These are phyloP conservation scores for Agelas oroides DNA, from an alignment of 37 sponge, comb jelly and placozoan genomes.

Conservation along the genomic window DNA sequence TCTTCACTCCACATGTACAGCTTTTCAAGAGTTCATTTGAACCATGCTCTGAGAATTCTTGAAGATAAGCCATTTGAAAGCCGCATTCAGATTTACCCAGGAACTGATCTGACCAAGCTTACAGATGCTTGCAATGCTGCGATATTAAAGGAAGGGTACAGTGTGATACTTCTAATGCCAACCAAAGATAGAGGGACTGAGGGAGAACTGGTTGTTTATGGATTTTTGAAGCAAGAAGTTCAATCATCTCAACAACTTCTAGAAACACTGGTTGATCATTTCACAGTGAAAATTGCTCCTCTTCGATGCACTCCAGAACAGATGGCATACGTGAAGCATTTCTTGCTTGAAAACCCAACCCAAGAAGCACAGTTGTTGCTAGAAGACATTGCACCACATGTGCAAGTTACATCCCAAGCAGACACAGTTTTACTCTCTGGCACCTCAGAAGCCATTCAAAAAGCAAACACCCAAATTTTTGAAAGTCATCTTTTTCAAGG, in stretches of 20 bases:
- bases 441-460: slow-evolving; percentile 8
- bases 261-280: background rate
- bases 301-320: background rate
- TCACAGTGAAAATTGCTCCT: background rate
- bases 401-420: background rate
- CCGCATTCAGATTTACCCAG: no score
- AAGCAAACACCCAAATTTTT: background rate
- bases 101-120: no score
- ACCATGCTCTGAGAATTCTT: slow-evolving; percentile 5
- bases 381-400: background rate
- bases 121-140: no score
- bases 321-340: background rate
- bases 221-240: background rate
- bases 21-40: background rate
- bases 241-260: background rate
- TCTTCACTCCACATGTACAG: background rate
- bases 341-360: background rate
- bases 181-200: background rate
- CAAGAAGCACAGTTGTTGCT: no score
- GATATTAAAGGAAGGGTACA: background rate
- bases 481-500: background rate
- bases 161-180: background rate
- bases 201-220: background rate
- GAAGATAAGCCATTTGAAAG: no score
- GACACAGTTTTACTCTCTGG: background rate